Base-by-base conservation (phyloP, 1,140 invertebrate species). In the Camponotus floridanus region DNA sequence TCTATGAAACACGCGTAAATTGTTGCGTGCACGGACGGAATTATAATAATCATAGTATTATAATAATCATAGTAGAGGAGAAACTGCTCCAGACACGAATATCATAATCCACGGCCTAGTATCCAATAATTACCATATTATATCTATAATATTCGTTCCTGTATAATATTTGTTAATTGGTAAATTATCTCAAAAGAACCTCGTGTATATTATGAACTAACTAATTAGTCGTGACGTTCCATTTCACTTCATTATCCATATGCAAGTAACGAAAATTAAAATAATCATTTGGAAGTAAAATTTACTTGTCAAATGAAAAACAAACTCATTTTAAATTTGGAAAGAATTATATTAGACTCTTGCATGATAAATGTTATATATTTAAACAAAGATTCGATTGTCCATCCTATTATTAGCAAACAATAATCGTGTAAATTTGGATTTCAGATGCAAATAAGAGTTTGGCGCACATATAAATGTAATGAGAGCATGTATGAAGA, bases 1-100 rank as follows among this genome's bases (percentile, higher is more conserved):
- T 13, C n/a, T 64, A 62, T 45, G 18, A 26, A 76, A 76, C 57
- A 61, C 36, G 21, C 36, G 36, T 76, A 76, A 51, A 76, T 76
- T 39, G 3, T 76, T 78, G 74, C 42, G 39, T 78, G 74, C 42
- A 48, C 39, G 9, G 9, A 1, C 18, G 18, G 18, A 62, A 78
- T 78, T 64, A 64, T 64, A 76, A 76, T 78, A 78, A 78, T 78
- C 59, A 15, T 31, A 18, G 61, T 48, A 33, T 78, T 64, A 64
- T 64, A 76, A 76, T 78, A 78, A 78, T 78, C 59, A 15, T 31
- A 18, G 61, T 48, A 33, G 15, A 61, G 57, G 48, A 51, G 48
- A 65, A 51, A 78, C 26, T 78, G 26, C 21, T 48, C 61, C 26
- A 31, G 31, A 65, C 59, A 78, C 26, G 42, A 78, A 61, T 45